A percentile compares a stretch with the other conserved stretches of the same genome.
Evolutionary conservation across 2,797 vertebrate genomes (phyloP).

Genomic region (Botia kubotai): DNA sequence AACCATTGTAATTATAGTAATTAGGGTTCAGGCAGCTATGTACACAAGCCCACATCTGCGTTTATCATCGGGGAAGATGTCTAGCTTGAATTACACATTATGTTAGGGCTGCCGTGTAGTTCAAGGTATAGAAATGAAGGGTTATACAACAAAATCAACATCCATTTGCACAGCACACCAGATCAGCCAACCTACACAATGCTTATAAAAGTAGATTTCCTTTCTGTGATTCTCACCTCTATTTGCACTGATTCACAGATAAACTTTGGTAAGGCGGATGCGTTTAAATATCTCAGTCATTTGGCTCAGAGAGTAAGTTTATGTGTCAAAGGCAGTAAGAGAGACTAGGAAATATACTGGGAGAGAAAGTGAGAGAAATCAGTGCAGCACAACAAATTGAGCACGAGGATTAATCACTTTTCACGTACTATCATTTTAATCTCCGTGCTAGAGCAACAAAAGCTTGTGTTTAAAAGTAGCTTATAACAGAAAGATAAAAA

Average conservation of each 20-base stretch:
- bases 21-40: slow-evolving; percentile 57
- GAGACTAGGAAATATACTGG: slow-evolving; percentile 17
- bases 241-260: slow-evolving; percentile 10
- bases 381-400: slow-evolving; percentile 40
- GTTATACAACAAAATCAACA: background rate
- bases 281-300: slow-evolving; percentile 13
- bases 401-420: slow-evolving; percentile 50
- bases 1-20: slow-evolving; percentile 61
- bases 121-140: background rate
- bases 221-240: background rate
- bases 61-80: slow-evolving; percentile 45
- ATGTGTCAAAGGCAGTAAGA: slow-evolving; percentile 7
- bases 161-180: background rate
- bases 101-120: background rate
- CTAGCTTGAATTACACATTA: slow-evolving; percentile 19
- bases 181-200: slow-evolving; percentile 4
- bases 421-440: slow-evolving; percentile 30
- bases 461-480: background rate
- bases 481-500: background rate
- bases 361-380: slow-evolving; percentile 12
- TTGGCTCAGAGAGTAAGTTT: slow-evolving; percentile 17
- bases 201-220: background rate
- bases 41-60: slow-evolving; percentile 60
- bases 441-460: slow-evolving; percentile 15
- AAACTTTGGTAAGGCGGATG: background rate